Percentiles rank a stretch among this genome's conserved stretches.
Evolutionary conservation across 2,797 vertebrate species (phyloP).

Genomic region (Smutsia gigantea): DNA sequence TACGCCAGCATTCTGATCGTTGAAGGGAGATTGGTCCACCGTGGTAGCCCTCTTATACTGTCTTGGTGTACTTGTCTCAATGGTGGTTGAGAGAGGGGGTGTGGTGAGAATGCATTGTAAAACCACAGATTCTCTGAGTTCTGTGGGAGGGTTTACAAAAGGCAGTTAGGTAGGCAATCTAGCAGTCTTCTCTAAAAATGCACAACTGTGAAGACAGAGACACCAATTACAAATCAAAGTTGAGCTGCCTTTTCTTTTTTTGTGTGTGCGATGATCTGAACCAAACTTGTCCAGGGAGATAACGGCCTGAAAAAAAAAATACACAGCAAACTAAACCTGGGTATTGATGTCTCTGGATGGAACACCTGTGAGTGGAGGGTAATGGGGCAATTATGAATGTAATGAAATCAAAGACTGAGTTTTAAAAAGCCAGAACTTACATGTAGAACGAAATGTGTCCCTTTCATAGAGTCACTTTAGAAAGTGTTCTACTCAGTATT

Average conservation of each 20-base stretch:
- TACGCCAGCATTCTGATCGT: background rate
- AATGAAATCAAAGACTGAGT: background rate
- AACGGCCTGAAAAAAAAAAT: background rate
- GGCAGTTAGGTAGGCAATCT: background rate
- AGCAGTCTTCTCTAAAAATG: background rate
- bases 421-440: background rate
- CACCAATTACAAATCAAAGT: background rate
- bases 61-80: background rate
- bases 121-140: background rate
- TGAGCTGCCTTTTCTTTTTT: background rate
- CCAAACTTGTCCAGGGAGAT: background rate
- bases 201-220: slow-evolving; percentile 8
- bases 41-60: background rate
- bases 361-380: background rate
- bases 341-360: background rate
- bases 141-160: slow-evolving; percentile 1
- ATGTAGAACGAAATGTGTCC: background rate
- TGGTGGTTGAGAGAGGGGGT: background rate
- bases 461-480: background rate
- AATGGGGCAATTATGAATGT: background rate
- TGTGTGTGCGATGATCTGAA: background rate
- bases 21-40: background rate
- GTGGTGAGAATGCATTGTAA: background rate
- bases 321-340: background rate
- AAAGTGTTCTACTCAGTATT: background rate